Percentiles rank a stretch among this genome's conserved stretches.
These are phyloP conservation scores for Halisarca cf. caerulea DNA, from an alignment of 37 sponge, comb jelly and placozoan species.

Conservation along the genomic window DNA sequence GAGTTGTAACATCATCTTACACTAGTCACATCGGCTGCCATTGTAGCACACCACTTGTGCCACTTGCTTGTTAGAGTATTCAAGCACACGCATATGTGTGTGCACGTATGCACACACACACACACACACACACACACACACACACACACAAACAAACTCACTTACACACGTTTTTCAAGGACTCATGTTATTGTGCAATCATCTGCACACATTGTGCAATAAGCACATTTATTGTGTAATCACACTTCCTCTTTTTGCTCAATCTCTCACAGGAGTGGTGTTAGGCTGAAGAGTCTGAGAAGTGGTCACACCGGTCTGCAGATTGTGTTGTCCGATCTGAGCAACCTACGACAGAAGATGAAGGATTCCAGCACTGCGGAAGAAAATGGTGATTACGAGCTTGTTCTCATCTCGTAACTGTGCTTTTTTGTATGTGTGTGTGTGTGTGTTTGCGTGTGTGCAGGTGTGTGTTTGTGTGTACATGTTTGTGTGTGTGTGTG, in stretches of 20 bases:
- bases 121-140: too few species aligned
- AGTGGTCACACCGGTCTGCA: constrained; percentile 72
- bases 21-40: too few species aligned
- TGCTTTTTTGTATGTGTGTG: not conserved
- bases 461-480: not conserved
- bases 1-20: too few species aligned
- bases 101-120: too few species aligned
- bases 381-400: constrained; percentile 30
- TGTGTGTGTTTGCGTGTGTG: too few species aligned
- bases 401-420: not conserved
- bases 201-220: not conserved
- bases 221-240: not conserved
- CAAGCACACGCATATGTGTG: too few species aligned
- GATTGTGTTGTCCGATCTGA: constrained; percentile 69
- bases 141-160: too few species aligned
- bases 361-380: constrained; percentile 59
- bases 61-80: too few species aligned
- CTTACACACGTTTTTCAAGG: not conserved
- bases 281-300: constrained; percentile 32
- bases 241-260: not conserved
- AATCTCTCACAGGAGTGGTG: not conserved
- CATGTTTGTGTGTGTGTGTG: too few species aligned
- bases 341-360: constrained; percentile 54
- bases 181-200: not conserved
- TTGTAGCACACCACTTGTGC: not conserved